A percentile compares a stretch with the other conserved stretches of the same genome.
Evolutionary conservation across 1,140 invertebrate species (phyloP).

Genomic region (Holcopasites calliopsidis): DNA sequence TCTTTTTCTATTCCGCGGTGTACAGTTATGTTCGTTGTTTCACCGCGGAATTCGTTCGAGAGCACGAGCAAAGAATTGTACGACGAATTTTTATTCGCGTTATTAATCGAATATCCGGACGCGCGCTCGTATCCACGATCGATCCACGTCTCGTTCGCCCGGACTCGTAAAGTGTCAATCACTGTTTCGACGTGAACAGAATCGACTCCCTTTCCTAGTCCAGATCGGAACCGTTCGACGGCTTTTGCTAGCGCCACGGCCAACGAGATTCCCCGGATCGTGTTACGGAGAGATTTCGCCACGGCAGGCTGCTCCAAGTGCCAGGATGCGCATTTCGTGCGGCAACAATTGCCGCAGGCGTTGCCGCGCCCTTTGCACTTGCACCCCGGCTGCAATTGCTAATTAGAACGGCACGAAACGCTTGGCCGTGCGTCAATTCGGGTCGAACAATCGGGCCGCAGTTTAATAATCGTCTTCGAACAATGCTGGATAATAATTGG

Average conservation of each 20-base stretch:
- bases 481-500: too few species aligned
- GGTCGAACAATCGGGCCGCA: constrained; percentile 33
- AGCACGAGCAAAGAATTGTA: not conserved
- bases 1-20: not conserved
- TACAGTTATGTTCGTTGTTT: not conserved
- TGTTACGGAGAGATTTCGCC: constrained; percentile 44
- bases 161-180: constrained; percentile 36
- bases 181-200: constrained; percentile 29
- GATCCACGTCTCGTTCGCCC: not conserved
- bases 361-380: constrained; percentile 19
- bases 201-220: not conserved
- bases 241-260: constrained; percentile 29
- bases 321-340: constrained; percentile 34
- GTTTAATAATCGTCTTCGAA: constrained; percentile 7
- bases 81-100: constrained; percentile 6
- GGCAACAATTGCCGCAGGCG: constrained; percentile 44
- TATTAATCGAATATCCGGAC: constrained; percentile 19
- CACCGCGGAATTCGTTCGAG: not conserved
- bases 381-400: constrained; percentile 23
- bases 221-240: constrained; percentile 13
- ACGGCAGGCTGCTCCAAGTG: constrained; percentile 6
- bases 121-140: not conserved
- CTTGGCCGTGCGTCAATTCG: constrained; percentile 26
- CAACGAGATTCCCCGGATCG: constrained; percentile 34
- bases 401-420: constrained; percentile 53